Base-by-base conservation (phyloP, 2,113 vertebrate genomes). In the Percopsis transmontana region DNA sequence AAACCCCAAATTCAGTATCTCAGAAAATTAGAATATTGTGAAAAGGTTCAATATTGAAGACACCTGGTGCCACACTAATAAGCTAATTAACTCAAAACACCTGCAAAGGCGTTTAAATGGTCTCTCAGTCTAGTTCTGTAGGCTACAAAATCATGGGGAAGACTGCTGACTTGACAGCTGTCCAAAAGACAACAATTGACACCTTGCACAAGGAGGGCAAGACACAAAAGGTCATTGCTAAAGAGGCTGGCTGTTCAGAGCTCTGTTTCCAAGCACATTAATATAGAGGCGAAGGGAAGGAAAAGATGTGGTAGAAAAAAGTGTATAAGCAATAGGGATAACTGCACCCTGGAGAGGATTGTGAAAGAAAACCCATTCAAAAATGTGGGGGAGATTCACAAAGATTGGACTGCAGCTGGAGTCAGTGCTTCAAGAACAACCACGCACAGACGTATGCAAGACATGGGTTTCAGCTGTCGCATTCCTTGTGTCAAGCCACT, bases 191-290 rank as follows among this genome's bases (percentile, higher is more conserved):
- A 1, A 45, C 42, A 4, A 45, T 45, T 45, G 42, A 45, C 42
- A 45, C 42, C 42, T 45, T 45, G 42, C 15, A 45, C 42, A 45
- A 45, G 42, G 42, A 45, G 42, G 42, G 42, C 42, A 45, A 45
- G 42, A 45, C 42, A 45, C 42, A 45, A 45, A 45, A 55, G 19
- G 1, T 24, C 20, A 55, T 55, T 55, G 52, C 52, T 55, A 55
- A 55, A 58, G 33, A 33, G 15, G 56, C 56, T 58, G 56, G 33
- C 56, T 58, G 58, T 50, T 62, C 60, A 62, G 60, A 62, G 45
- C 44, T 50, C 60, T 62, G 60, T 62, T 13, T 62, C 60, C 60
- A 62, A 51, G 60, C 60, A 50, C 44, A 50, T 62, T 52, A 52
- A 52, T 63, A 52, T 21, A 63, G 23, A 63, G 47, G 24, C 20